These are phyloP conservation scores for Xiphias gladius DNA, from an alignment of 2,113 vertebrate genomes.

Conservation along the genomic window DNA sequence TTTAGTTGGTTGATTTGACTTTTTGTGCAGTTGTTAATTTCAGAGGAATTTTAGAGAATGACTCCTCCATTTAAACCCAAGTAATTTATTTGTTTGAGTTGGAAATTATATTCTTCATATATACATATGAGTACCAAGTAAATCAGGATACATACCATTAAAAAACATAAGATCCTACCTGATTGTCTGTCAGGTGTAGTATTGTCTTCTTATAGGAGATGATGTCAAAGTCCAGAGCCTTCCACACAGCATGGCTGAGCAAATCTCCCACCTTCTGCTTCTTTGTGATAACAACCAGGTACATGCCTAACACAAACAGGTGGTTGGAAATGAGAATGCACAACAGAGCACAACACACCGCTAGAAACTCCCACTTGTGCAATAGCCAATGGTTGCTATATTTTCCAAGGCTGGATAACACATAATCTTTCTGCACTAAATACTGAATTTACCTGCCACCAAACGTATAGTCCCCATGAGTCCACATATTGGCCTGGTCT, in stretches of 20 bases:
- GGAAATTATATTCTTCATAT: too few species aligned
- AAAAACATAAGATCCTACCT: conserved; percentile 82
- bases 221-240: conserved; percentile 94
- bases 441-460: conserved; percentile 89
- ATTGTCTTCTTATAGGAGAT: conserved; percentile 97
- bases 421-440: background rate
- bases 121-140: too few species aligned
- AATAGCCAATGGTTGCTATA: background rate
- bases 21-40: too few species aligned
- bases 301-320: conserved; percentile 84
- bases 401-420: background rate
- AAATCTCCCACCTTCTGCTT: conserved; percentile 95
- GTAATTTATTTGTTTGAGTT: too few species aligned
- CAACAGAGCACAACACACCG: background rate
- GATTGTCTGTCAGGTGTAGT: conserved; percentile 95
- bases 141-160: background rate
- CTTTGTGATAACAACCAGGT: conserved; percentile 95
- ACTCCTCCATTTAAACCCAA: too few species aligned
- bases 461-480: conserved; percentile 94
- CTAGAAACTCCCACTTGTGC: background rate
- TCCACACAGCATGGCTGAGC: conserved; percentile 93
- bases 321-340: background rate
- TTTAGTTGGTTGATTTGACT: too few species aligned
- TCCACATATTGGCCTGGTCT: conserved; percentile 92
- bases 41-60: too few species aligned